phyloP scores from a whole-genome alignment of 2,113 vertebrate genomes.

The Phaetusa simplex region DNA sequence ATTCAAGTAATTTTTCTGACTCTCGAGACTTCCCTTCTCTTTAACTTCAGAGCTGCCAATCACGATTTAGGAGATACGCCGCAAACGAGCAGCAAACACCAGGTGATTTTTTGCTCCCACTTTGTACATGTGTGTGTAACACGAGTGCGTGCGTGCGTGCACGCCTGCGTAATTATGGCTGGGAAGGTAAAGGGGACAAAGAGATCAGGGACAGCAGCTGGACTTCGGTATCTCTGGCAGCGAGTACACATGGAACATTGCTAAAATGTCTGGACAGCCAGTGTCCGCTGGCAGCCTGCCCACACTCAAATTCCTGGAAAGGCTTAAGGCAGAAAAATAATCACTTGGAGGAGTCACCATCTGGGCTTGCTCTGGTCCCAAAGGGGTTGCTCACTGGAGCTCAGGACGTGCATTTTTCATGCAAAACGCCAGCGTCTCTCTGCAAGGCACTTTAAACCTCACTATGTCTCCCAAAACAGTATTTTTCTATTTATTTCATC shows the following conservation, averaged over 20 bases:
- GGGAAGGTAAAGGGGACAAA: constrained; percentile 10
- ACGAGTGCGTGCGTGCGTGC: neutral
- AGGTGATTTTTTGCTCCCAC: neutral
- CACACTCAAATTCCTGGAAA: constrained; percentile 77
- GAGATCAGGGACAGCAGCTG: constrained; percentile 48
- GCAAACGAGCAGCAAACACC: neutral
- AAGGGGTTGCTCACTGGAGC: constrained; percentile 32
- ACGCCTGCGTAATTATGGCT: neutral
- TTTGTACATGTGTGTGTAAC: neutral
- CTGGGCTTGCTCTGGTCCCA: constrained; percentile 61
- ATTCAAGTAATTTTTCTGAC: neutral
- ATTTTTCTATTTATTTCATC: neutral
- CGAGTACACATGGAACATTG: neutral
- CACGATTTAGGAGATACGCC: rapidly evolving
- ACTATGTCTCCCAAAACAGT: neutral
- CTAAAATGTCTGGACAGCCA: constrained; percentile 42
- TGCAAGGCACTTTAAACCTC: constrained; percentile 26
- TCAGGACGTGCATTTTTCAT: constrained; percentile 35
- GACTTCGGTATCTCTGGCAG: constrained; percentile 43
- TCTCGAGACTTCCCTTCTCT: neutral
- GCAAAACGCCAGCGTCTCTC: constrained; percentile 47
- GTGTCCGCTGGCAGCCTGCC: constrained; percentile 70
- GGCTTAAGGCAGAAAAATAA: constrained; percentile 75
- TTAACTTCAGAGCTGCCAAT: neutral
- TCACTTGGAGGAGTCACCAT: constrained; percentile 67